Evolutionary conservation across 2,113 vertebrate species (phyloP).

Genomic region (Canis aureus): DNA sequence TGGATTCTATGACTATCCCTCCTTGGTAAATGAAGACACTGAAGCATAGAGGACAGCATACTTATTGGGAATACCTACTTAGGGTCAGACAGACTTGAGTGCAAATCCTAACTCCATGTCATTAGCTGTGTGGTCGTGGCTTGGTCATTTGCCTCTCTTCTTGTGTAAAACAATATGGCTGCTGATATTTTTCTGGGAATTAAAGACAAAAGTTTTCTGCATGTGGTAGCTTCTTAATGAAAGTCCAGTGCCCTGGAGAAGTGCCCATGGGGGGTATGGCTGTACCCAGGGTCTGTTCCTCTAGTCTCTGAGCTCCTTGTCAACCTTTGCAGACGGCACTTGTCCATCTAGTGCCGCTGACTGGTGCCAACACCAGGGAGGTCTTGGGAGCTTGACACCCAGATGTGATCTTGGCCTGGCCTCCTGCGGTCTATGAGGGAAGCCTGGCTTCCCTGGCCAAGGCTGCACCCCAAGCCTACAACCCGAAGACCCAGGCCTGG

Average conservation of each 20-base stretch:
- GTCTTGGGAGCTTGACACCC: no score
- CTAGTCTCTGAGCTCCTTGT: rapidly evolving
- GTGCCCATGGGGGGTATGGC: rapidly evolving
- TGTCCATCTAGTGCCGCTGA: not conserved
- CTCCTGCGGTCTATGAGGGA: no score
- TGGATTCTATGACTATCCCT: not conserved
- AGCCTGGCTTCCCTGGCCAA: not conserved
- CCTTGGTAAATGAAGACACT: not conserved
- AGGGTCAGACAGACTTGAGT: not conserved
- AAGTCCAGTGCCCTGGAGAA: not conserved
- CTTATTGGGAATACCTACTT: not conserved
- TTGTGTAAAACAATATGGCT: not conserved
- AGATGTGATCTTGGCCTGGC: no score
- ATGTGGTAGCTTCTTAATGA: not conserved
- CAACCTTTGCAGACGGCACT: not conserved
- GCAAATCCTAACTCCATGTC: not conserved
- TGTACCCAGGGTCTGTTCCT: not conserved
- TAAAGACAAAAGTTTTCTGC: not conserved
- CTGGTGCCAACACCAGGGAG: not conserved
- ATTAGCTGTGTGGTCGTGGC: not conserved
- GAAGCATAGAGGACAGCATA: no score
- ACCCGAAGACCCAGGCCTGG: rapidly evolving
- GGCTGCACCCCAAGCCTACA: not conserved
- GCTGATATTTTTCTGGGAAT: not conserved
- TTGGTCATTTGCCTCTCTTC: not conserved